These are phyloP conservation scores for Trimorus sp. DNA, from an alignment of 2,888 invertebrate genomes.

Conservation along the genomic window DNA sequence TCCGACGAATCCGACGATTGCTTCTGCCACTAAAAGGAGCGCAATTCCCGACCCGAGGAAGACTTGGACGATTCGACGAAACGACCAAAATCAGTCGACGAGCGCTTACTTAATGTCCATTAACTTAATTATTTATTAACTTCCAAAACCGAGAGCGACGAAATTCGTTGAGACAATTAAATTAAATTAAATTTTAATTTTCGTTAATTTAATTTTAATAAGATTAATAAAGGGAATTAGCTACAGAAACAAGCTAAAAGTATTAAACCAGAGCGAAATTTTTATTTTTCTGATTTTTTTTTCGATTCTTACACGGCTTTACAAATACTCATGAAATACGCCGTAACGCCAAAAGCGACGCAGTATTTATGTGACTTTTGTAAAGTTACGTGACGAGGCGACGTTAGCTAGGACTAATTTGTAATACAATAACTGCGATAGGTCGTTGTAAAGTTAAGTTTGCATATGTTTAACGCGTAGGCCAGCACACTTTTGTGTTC, in stretches of 20 bases:
- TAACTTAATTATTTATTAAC: conserved; percentile 43
- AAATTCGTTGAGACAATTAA: too few relatives aligned
- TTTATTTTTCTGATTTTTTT: conserved; percentile 19
- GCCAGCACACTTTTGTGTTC: conserved; percentile 26
- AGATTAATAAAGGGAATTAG: not conserved
- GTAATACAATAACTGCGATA: conserved; percentile 27
- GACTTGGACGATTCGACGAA: conserved; percentile 17
- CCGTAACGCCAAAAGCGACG: conserved; percentile 25
- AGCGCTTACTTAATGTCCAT: conserved; percentile 27
- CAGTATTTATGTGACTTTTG: conserved; percentile 55
- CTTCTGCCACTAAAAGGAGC: conserved; percentile 48
- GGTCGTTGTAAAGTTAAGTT: conserved; percentile 46
- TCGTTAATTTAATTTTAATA: too few relatives aligned
- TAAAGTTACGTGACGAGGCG: conserved; percentile 37
- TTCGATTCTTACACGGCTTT: conserved; percentile 29
- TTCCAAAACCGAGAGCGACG: conserved; percentile 1
- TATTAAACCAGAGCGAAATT: conserved; percentile 22
- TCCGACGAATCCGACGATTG: conserved; percentile 38
- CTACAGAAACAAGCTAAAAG: conserved; percentile 48
- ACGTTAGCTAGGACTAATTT: conserved; percentile 53
- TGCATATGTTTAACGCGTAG: conserved; percentile 46
- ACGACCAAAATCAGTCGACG: conserved; percentile 19
- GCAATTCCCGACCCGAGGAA: conserved; percentile 15
- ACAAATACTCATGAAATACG: conserved; percentile 50
- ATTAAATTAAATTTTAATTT: too few relatives aligned